Evolutionary conservation across 2,797 vertebrate genomes (phyloP).

Genomic region (Chloroceryle amazona): DNA sequence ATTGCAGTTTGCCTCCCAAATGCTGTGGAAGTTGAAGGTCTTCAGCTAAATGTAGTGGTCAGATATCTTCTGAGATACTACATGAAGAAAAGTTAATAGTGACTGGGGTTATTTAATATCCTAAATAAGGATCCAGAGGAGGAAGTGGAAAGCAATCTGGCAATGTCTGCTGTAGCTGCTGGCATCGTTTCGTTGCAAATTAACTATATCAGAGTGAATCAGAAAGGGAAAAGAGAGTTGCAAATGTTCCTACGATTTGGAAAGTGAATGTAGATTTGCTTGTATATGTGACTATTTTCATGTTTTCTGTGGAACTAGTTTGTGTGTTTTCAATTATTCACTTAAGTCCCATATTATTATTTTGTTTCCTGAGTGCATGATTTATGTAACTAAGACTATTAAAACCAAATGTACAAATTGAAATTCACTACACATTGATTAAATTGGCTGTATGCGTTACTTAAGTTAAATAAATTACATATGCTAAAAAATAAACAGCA

Average conservation of each 20-base stretch:
- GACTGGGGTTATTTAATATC: slow-evolving; percentile 37
- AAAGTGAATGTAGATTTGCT: slow-evolving; percentile 20
- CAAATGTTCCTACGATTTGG: background rate
- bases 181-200: slow-evolving; percentile 37
- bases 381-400: slow-evolving; percentile 29
- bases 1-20: slow-evolving; percentile 51
- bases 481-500: slow-evolving; percentile 36
- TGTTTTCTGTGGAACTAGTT: slow-evolving; percentile 11
- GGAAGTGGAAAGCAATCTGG: slow-evolving; percentile 60
- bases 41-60: background rate
- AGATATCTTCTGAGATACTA: background rate
- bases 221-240: background rate
- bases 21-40: slow-evolving; percentile 46
- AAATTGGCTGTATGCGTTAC: slow-evolving; percentile 67
- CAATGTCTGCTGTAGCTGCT: slow-evolving; percentile 39
- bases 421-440: slow-evolving; percentile 50
- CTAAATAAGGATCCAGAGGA: slow-evolving; percentile 51
- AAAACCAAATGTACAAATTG: slow-evolving; percentile 22
- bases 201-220: slow-evolving; percentile 38
- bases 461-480: slow-evolving; percentile 68
- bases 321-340: slow-evolving; percentile 10
- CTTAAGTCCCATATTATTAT: slow-evolving; percentile 10
- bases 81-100: background rate
- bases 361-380: slow-evolving; percentile 33
- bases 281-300: background rate